Conservation (phyloP, 2,113 vertebrate species). For the Gila orcuttii region DNA sequence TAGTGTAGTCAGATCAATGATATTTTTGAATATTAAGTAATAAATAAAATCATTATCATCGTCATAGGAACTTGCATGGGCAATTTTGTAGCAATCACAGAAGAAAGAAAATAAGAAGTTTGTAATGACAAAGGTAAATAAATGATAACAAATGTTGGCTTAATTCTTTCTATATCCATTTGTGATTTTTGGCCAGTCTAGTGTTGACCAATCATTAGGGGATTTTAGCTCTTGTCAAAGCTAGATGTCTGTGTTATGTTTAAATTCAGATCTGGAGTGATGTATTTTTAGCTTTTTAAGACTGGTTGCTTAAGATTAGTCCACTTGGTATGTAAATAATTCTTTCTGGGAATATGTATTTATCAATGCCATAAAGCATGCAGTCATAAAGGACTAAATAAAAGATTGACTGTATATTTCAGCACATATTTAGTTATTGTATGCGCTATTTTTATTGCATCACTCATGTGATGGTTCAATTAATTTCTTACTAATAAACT, state of each 20-base stretch:
- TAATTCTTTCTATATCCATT: not conserved
- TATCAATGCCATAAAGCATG: not conserved
- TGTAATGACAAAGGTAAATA: not conserved
- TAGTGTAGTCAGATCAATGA: no score
- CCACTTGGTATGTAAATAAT: not conserved
- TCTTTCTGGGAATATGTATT: not conserved
- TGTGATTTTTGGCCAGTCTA: not conserved
- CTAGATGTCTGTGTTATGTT: slow-evolving; percentile 5
- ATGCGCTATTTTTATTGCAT: not conserved
- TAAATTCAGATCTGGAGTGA: not conserved
- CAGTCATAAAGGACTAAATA: not conserved
- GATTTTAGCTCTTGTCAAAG: slow-evolving; percentile 10
- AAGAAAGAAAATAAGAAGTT: not conserved
- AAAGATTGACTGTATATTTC: not conserved
- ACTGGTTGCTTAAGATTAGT: not conserved
- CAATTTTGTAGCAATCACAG: not conserved
- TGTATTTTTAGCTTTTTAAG: not conserved
- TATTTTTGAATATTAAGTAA: no score
- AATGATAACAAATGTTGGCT: not conserved
- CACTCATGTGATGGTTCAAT: not conserved
- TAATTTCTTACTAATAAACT: not conserved
- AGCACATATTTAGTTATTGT: not conserved
- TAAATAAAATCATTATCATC: not conserved
- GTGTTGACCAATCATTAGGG: not conserved
- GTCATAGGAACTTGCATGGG: not conserved